phyloP scores from a whole-genome alignment of 1,140 invertebrate species.

The Apis laboriosa region DNA sequence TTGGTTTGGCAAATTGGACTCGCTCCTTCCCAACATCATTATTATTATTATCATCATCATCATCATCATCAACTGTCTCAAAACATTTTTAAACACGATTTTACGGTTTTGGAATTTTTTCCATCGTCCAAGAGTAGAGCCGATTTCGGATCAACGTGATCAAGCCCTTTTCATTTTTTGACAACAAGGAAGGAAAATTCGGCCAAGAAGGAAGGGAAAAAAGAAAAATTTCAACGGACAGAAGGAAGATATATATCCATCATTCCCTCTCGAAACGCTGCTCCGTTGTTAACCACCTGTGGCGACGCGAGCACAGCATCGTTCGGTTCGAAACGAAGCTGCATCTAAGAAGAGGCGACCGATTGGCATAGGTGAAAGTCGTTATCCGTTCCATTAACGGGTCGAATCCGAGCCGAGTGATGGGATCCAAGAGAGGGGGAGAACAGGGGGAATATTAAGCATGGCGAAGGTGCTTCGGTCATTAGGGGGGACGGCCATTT shows the following conservation, averaged over 20 bases:
- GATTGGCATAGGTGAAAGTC: slow-evolving; percentile 44
- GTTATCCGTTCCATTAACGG: slow-evolving; percentile 45
- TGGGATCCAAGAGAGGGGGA: slow-evolving; percentile 16
- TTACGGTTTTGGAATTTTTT: no score
- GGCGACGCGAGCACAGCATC: slow-evolving; percentile 7
- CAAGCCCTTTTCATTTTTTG: no score
- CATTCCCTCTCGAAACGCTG: neutral
- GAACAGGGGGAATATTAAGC: slow-evolving; percentile 28
- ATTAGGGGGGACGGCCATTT: slow-evolving; percentile 35
- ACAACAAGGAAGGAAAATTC: no score
- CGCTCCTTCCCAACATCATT: no score
- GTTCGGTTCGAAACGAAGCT: neutral
- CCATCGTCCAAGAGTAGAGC: no score
- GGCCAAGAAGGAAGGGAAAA: no score
- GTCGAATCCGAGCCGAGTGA: slow-evolving; percentile 12
- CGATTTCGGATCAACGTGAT: no score
- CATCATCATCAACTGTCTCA: no score
- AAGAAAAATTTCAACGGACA: no score
- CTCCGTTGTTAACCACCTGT: slow-evolving; percentile 34
- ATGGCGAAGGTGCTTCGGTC: slow-evolving; percentile 33
- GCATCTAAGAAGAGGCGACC: neutral
- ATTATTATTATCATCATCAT: no score
- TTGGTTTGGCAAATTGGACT: neutral
- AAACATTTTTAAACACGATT: no score
- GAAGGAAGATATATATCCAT: slow-evolving; percentile 7